Base-by-base conservation (phyloP, 2,113 vertebrate species). In the Xiphorhynchus elegans region DNA sequence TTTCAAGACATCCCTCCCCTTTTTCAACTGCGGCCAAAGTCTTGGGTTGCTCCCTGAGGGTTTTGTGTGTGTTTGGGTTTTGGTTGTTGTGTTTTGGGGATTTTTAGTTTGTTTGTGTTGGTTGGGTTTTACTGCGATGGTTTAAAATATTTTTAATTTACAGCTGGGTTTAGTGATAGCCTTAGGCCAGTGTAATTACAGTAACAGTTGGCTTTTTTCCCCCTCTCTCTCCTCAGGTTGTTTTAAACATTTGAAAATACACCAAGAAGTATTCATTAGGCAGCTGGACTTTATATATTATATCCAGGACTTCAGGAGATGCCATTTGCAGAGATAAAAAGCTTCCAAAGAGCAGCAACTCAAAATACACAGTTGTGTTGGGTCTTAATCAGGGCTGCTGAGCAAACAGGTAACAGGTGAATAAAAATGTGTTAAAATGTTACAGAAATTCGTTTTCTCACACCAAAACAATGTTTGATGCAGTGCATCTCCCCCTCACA, bases 161-260 rank as follows among this genome's bases (percentile, higher is more conserved):
- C 17, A 50, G 11, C 11, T 23, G 59, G 19, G 17, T 59, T 63
- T 82, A 70, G 4, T n/a, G 26, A 26, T 31, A 78, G 47, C 56
- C 39, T n/a, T 55, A 91, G 44, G 78, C 55, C 29, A 37, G 8
- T 10, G 21, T 42, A 80, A 37, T 75, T 62, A 42, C 15, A 76
- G 18, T 7, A 89, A 19, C 18, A 11, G 8, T 37, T 13, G 0
- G 2, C 4, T 31, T 69, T 63, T 28, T 33, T 5, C 3, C 28
- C 33, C 18, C 24, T 2, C 13, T 23, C 26, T 11, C 20, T 9
- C 42, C 20, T 14, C 14, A 18, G 24, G 8, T 56, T 88, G 8
- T 90, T 66, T 66, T 14, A 47, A 80, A 55, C 29, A 18, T 29
- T 28, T 68, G n/a, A 11, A 9, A 73, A 80, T 9, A 52, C n/a